A percentile compares a stretch with the other conserved stretches of the same genome.
These are phyloP conservation scores for Threskiornis aethiopicus DNA, from an alignment of 2,797 vertebrate genomes.

Conservation along the genomic window DNA sequence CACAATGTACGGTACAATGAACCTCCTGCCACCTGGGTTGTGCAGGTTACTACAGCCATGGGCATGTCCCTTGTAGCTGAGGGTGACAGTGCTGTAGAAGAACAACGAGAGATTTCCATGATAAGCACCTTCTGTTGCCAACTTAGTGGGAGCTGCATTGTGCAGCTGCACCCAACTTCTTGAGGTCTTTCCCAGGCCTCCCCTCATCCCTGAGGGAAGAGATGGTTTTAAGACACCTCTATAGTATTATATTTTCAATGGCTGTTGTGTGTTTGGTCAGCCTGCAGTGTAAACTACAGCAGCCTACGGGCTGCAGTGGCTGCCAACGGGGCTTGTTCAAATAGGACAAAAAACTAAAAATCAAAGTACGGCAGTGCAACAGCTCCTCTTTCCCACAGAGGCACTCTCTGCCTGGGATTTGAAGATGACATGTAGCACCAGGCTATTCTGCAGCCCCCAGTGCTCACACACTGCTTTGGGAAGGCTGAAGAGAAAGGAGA, in stretches of 20 bases:
- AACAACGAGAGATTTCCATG: not conserved
- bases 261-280: not conserved
- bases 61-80: not conserved
- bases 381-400: not conserved
- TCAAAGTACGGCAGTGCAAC: not conserved
- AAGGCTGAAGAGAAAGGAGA: not conserved
- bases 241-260: not conserved
- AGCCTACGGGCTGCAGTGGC: not conserved
- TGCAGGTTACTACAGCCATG: not conserved
- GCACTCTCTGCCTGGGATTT: not conserved
- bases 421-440: not conserved
- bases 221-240: not conserved
- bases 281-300: not conserved
- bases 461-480: not conserved
- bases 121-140: not conserved
- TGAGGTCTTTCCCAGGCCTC: not conserved
- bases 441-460: not conserved
- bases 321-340: not conserved
- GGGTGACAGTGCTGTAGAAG: not conserved
- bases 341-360: not conserved
- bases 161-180: not conserved
- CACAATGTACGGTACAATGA: not conserved
- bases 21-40: not conserved
- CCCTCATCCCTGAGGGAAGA: not conserved
- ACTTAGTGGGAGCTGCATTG: rapidly evolving